phyloP scores from a whole-genome alignment of 2,888 invertebrate species.

The Ceraclea dissimilis region DNA sequence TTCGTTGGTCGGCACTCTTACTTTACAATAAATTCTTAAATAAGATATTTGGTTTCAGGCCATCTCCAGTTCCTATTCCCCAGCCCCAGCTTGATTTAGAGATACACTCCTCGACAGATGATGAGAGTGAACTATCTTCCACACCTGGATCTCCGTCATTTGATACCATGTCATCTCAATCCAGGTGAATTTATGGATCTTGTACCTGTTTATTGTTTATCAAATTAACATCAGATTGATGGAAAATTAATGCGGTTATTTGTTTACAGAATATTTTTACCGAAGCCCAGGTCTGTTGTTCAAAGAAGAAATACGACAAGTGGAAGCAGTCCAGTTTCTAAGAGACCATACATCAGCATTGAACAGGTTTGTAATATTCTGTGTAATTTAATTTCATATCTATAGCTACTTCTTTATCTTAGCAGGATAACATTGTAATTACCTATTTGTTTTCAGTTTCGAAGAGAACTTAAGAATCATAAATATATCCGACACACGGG shows the following conservation, averaged over 20 bases:
- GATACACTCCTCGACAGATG: conserved; percentile 27
- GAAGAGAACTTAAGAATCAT: conserved; percentile 62
- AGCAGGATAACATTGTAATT: background rate
- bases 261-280: conserved; percentile 54
- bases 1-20: too few relatives aligned
- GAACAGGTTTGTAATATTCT: too few relatives aligned
- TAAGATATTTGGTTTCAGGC: conserved; percentile 14
- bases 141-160: conserved; percentile 41
- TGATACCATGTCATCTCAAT: conserved; percentile 31
- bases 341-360: conserved; percentile 55
- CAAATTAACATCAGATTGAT: too few relatives aligned
- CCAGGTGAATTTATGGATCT: conserved; percentile 29
- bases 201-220: conserved; percentile 1
- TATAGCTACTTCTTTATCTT: too few relatives aligned
- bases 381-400: too few relatives aligned
- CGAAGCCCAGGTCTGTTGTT: conserved; percentile 66
- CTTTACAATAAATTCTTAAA: too few relatives aligned
- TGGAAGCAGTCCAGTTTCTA: conserved; percentile 65
- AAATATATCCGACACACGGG: conserved; percentile 39
- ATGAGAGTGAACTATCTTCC: conserved; percentile 41
- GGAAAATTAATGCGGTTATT: too few relatives aligned
- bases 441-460: too few relatives aligned
- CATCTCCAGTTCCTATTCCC: conserved; percentile 12
- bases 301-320: conserved; percentile 84
- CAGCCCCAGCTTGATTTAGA: conserved; percentile 11